phyloP scores from a whole-genome alignment of 1,140 invertebrate species.

The Dendroctonus ponderosae region DNA sequence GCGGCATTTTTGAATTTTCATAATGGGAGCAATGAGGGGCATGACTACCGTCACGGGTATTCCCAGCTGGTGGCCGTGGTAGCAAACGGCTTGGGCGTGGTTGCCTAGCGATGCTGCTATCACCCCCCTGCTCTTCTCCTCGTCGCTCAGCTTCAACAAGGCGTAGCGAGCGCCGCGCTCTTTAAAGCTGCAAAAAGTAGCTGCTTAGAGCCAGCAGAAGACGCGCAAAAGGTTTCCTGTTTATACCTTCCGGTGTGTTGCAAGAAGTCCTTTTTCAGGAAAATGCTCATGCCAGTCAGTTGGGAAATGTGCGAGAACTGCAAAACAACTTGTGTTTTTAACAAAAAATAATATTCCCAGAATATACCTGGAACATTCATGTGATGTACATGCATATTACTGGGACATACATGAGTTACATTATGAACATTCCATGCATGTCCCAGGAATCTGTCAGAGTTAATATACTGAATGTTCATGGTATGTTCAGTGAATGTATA shows the following conservation, averaged over 20 bases:
- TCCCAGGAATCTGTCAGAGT: too few species aligned
- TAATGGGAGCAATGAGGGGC: slow-evolving; percentile 87
- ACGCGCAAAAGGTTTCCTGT: not conserved
- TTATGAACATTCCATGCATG: too few species aligned
- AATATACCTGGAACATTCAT: too few species aligned
- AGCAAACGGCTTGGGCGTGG: slow-evolving; percentile 84
- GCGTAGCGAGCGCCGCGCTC: slow-evolving; percentile 89
- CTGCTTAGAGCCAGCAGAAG: too few species aligned
- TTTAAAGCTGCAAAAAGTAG: slow-evolving; percentile 69
- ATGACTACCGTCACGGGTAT: slow-evolving; percentile 91
- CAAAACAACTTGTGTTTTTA: slow-evolving; percentile 4
- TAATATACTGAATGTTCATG: too few species aligned
- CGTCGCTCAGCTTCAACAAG: slow-evolving; percentile 69
- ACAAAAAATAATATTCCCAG: too few species aligned
- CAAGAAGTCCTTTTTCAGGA: slow-evolving; percentile 90
- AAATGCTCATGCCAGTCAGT: slow-evolving; percentile 79
- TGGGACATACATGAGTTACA: too few species aligned
- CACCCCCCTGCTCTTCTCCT: slow-evolving; percentile 74
- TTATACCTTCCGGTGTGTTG: slow-evolving; percentile 85
- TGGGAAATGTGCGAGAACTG: slow-evolving; percentile 70
- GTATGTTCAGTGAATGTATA: too few species aligned
- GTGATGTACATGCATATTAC: too few species aligned
- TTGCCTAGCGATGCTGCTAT: slow-evolving; percentile 92
- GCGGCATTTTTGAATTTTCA: slow-evolving; percentile 88
- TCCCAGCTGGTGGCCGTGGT: slow-evolving; percentile 77